Base-by-base conservation (phyloP, 2,797 vertebrate species). In the Gymnoscopelus microlampas region DNA sequence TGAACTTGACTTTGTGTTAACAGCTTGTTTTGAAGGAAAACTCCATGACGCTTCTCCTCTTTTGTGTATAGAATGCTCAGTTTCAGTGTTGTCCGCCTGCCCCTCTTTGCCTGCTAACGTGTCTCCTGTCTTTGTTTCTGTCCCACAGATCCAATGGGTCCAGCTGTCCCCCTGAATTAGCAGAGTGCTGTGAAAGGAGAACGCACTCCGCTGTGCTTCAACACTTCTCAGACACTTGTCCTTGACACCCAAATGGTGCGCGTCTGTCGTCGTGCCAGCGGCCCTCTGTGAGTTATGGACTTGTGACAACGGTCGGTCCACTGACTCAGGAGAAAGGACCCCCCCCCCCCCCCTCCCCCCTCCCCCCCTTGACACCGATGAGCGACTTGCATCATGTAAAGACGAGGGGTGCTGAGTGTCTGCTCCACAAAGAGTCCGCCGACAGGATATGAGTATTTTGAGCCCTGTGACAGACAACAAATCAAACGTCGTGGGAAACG, bases 381-480 rank as follows among this genome's bases (percentile, higher is more conserved):
- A 86, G 84, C 86, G 77, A 76, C 85, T 81, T 79, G 74, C 87
- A 93, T 81, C 65, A 94, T 94, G 93, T 92, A 87, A 94, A 89
- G 85, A 77, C 83, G 84, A 85, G 78, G 70, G 24, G 73, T 82
- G 70, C 81, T 57, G 78, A 66, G 84, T 86, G 88, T 83, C 85
- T 85, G 75, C 84, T 92, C 89, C 83, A 84, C 71, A 82, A 83
- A 79, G 79, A 53, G 60, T 89, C 82, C 74, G 74, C 78, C 76
- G 77, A 71, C 78, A 91, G 93, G 93, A 94, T 93, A 97, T 97
- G 96, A 97, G 92, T 78, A 93, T 96, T 92, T 92, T 93, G 87
- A 94, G 93, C 77, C 92, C 91, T 79, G 87, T 89, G 65, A 93
- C 93, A 73, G 94, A 94, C 88, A 94, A 95, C 87, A 95, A 94